Evolutionary conservation across 1,140 invertebrate species (phyloP).

Genomic region (Sarcophaga peregrina): DNA sequence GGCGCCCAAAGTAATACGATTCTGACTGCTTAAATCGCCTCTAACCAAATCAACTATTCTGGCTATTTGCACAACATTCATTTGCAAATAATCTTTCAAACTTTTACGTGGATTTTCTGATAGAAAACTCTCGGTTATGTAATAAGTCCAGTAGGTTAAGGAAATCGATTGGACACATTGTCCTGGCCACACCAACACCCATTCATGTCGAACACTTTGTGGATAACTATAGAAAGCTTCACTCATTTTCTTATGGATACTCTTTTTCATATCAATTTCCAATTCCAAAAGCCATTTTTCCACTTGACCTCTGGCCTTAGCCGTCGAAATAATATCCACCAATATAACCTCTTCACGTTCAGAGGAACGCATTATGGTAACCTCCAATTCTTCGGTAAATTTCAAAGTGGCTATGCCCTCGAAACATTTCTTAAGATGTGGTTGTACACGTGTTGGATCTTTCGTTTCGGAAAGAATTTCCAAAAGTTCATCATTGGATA

Average conservation of each 20-base stretch:
- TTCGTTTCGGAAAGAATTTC: conserved; percentile 98
- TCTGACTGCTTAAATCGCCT: conserved; percentile 87
- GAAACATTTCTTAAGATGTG: conserved; percentile 98
- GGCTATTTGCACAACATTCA: conserved; percentile 72
- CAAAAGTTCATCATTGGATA: conserved; percentile 95
- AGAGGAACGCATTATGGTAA: conserved; percentile 89
- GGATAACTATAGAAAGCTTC: conserved; percentile 77
- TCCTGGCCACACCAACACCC: conserved; percentile 90
- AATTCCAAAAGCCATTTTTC: conserved; percentile 96
- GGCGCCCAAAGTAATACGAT: conserved; percentile 89
- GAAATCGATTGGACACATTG: conserved; percentile 89
- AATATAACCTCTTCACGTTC: conserved; percentile 85
- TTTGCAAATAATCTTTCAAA: conserved; percentile 70
- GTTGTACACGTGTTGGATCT: conserved; percentile 95
- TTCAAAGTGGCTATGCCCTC: conserved; percentile 88
- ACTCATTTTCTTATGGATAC: conserved; percentile 78
- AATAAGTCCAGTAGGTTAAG: conserved; percentile 88
- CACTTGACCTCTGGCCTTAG: conserved; percentile 90
- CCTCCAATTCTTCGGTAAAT: conserved; percentile 88
- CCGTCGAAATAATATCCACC: conserved; percentile 85
- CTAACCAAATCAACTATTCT: conserved; percentile 89
- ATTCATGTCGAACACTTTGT: conserved; percentile 74
- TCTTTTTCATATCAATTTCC: conserved; percentile 91
- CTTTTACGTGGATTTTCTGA: conserved; percentile 67
- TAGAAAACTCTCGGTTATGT: conserved; percentile 79